Evolutionary conservation across 2,113 vertebrate genomes (phyloP).

Genomic region (Argyrosomus japonicus): DNA sequence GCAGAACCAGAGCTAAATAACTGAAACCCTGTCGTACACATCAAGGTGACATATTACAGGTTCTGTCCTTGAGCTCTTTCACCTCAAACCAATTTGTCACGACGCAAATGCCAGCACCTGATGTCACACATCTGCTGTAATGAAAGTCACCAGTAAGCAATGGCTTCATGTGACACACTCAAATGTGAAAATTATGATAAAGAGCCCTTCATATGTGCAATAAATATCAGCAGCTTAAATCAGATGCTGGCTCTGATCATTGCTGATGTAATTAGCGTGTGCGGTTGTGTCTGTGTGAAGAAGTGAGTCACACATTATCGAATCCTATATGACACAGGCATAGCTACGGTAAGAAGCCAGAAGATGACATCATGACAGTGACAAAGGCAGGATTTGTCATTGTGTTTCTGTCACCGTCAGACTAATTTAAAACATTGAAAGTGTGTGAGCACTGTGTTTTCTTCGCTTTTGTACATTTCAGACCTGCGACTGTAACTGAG

Average conservation of each 20-base stretch:
- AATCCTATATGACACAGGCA: conserved; percentile 18
- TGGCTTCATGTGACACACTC: background rate
- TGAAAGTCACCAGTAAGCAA: conserved; percentile 16
- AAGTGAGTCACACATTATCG: conserved; percentile 36
- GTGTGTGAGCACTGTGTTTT: background rate
- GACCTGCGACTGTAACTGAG: background rate
- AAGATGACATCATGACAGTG: conserved; percentile 51
- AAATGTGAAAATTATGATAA: conserved; percentile 27
- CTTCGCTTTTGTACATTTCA: background rate
- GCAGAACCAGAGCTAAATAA: conserved; percentile 10
- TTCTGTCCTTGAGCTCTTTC: conserved; percentile 35
- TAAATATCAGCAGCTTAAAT: conserved; percentile 25
- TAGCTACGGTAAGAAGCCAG: conserved; percentile 21
- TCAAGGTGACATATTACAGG: conserved; percentile 19
- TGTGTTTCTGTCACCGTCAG: background rate
- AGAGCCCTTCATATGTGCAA: conserved; percentile 5
- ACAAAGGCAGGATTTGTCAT: conserved; percentile 30
- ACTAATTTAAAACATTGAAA: background rate
- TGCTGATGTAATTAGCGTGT: conserved; percentile 2
- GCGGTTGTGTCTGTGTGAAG: conserved; percentile 3
- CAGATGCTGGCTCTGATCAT: conserved; percentile 11
- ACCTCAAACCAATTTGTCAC: conserved; percentile 4
- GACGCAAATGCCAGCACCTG: background rate
- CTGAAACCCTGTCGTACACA: background rate
- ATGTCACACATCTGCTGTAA: conserved; percentile 15